Evolutionary conservation across 2,888 invertebrate genomes (phyloP), one percentile per base, ranked within the genome.

Genomic region (Thumatha senex): DNA sequence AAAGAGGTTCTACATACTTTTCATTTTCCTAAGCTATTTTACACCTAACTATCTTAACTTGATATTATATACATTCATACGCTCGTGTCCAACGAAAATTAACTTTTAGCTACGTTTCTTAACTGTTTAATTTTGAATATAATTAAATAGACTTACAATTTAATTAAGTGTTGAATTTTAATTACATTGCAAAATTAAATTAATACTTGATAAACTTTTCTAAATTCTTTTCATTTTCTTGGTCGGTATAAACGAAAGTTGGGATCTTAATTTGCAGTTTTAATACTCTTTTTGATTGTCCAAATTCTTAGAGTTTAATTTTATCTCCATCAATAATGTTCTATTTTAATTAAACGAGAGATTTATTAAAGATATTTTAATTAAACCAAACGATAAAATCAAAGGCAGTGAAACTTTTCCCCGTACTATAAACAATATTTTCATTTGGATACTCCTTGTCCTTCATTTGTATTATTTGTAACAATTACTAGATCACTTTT

Each of bases 151-250:
- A 13, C 31, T 2, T 4, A 24, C 5, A 24, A 2, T 24, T 24
- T 24, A 24, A 24, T 24, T 2, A n/a, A 14, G 15, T 42, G 1
- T 15, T 7, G 34, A 33, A 51, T 56, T 59, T 66, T 70, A 72
- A 78, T 78, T 74, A 73, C 65, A 66, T 65, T 72, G 70, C 56
- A 61, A 70, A 72, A 4, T 71, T 70, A 60, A 66, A 61, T 58
- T 58, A 66, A 70, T 76, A 74, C 64, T 74, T 72, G 57, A 49
- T 46, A 39, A 63, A 71, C 56, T 71, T 67, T 46, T 33, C 40
- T 46, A 52, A 67, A 72, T 76, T 76, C 70, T 72, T 73, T 59
- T 58, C 60, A 67, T 68, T 67, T 50, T 54, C 38, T 58, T 41
- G 44, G 45, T 39, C 48, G 34, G 46, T 44, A 53, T 53, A 24